These are phyloP conservation scores for Pseudomyrmex dendroicus DNA, from an alignment of 1,140 invertebrate species.

Conservation along the genomic window DNA sequence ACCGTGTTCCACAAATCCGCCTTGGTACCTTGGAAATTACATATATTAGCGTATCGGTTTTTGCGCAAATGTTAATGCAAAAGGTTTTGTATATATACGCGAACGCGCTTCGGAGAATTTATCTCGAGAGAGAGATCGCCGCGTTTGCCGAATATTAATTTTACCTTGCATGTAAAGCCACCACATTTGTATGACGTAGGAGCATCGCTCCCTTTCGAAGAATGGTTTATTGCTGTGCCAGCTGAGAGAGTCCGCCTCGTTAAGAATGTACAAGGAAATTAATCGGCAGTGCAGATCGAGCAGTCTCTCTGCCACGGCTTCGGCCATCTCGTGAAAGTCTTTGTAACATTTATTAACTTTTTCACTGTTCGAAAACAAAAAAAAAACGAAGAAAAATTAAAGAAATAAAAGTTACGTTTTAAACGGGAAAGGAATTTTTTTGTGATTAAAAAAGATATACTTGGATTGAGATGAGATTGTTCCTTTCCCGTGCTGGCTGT, in stretches of 20 bases:
- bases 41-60: slow-evolving; percentile 34
- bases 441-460: slow-evolving; percentile 48
- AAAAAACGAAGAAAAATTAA: not conserved
- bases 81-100: not conserved
- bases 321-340: slow-evolving; percentile 91
- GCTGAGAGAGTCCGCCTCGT: slow-evolving; percentile 90
- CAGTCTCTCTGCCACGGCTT: slow-evolving; percentile 91
- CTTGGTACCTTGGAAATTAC: slow-evolving; percentile 86
- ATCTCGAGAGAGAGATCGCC: not conserved
- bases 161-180: slow-evolving; percentile 93
- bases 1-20: slow-evolving; percentile 92
- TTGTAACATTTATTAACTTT: slow-evolving; percentile 87
- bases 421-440: not conserved
- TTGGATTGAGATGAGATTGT: slow-evolving; percentile 72
- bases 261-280: slow-evolving; percentile 91
- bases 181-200: slow-evolving; percentile 93
- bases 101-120: not conserved
- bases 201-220: slow-evolving; percentile 89
- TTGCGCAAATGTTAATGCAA: not conserved
- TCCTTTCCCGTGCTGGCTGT: slow-evolving; percentile 87
- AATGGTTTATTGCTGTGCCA: slow-evolving; percentile 88
- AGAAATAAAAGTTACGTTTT: not conserved
- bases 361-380: slow-evolving; percentile 59
- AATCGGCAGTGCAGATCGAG: slow-evolving; percentile 91
- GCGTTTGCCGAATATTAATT: not conserved